Base-by-base conservation (phyloP, 2,113 vertebrate genomes). In the Myotis yumanensis region DNA sequence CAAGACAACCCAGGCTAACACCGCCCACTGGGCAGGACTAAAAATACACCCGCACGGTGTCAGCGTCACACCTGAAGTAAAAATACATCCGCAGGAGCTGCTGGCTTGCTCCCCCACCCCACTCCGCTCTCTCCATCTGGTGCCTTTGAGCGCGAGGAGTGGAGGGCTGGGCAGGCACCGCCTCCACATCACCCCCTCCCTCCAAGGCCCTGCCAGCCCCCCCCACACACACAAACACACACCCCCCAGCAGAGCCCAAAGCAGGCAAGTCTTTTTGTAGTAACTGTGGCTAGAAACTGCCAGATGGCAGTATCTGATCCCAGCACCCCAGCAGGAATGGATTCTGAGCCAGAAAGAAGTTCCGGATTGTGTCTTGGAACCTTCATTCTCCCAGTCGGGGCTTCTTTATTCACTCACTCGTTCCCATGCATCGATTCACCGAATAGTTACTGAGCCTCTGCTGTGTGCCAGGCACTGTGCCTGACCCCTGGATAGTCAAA, bases 41-140 rank as follows among this genome's bases (percentile, higher is more conserved):
- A 97, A 97, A 97, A 97, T 97, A 97, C 46, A 85, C 62, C 43
- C 69, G 48, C 91, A 68, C 89, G 95, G 84, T 87, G 85, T 46
- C 90, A 81, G 46, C 97, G 95, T 97, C 97, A 97, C 96, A 97
- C 97, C 96, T 97, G 97, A 96, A 90, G 85, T 85, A 97, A 97
- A 97, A 97, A 97, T 97, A 96, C 72, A 87, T 35, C 92, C 94
- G 91, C 96, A 79, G 89, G 95, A 93, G 95, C 90, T 84, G 90
- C 84, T 71, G 95, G 89, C 94, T 94, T 37, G 10, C 64, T 93
- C 86, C 83, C 86, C 54, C 66, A 48, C 86, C 81, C 48, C 54
- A 2, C 92, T 90, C 89, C 40, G 37, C 87, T 92, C 91, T 59
- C 96, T 96, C 96, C 97, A 96, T 97, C 97, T 97, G 96, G 46